Base-by-base conservation (phyloP, 1,140 invertebrate genomes). In the Pogonomyrmex barbatus region DNA sequence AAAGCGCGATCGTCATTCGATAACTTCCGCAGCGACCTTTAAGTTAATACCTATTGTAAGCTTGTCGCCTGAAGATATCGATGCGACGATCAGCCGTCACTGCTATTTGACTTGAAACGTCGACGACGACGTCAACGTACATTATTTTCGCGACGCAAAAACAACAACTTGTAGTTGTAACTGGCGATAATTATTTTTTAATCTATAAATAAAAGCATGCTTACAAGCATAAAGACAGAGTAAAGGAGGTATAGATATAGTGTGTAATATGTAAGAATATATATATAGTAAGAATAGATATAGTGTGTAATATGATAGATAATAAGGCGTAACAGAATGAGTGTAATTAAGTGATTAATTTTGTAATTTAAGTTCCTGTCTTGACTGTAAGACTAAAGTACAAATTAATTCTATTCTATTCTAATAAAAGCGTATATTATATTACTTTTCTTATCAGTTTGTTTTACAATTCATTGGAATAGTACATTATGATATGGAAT, bases 11-110 rank as follows among this genome's bases (percentile, higher is more conserved):
- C 54, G 47, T 54, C 62, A 4, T 5, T 36, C 14, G 47, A 52
- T 12, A 81, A 81, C 36, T 56, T 56, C 54, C 39, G 63, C 8
- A 10, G 4, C 9, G 36, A 81, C 45, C 47, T 81, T 68, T 30
- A 68, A 30, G 8, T 68, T 68, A 42, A 9, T 6, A 42, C n/a
- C 8, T 4, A 9, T 76, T 47, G 30, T 47, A 45, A 54, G 42
- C 24, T 58, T 14, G 10, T 60, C 39, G 60, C 45, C 42, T 1
- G 60, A 79, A 65, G 9, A 54, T 2, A 4, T 58, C 5, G 33
- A n/a, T 2, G 14, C 12, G 54, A 76, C 3, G 9, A 60, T 12
- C n/a, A 63, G 30, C n/a, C 4, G 36, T 5, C 33, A 50, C 4
- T 39, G 52, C 12, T 65, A 10, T 12, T 47, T 39, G n/a, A 4